Base-by-base conservation (phyloP, 2,888 invertebrate genomes). In the Metacarcinus magister region DNA sequence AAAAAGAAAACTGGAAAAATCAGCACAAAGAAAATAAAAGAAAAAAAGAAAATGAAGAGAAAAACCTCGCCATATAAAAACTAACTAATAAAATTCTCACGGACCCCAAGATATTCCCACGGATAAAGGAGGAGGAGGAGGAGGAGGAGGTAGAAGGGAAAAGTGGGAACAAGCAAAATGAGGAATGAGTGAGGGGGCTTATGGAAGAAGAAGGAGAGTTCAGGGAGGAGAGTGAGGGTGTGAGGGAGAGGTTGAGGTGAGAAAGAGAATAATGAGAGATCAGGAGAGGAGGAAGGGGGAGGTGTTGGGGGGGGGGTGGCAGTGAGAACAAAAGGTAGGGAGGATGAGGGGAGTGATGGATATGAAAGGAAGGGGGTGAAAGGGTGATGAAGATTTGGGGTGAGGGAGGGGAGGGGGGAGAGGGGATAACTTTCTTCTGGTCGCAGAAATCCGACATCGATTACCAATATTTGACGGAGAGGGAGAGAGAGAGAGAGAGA, bases 401-500 rank as follows among this genome's bases (percentile, higher is more conserved):
- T 5, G 28, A 32, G 5, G 82, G 5, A n/a, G 82, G 82, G 28
- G 82, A 32, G 82, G 32, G 82, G 82, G 82, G 32, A 32, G 82
- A 82, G 32, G 82, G 82, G 32, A 82, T 82, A 82, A 82, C 82
- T 82, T 82, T 82, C 82, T 82, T 82, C 28, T 32, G 82, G 82
- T 32, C 10, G 82, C 28, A 82, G 82, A 82, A 82, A 82, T 82
- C 82, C 82, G 82, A 82, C 82, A 82, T 82, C 82, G 82, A 82
- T 82, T 82, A 82, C 82, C 82, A 82, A 82, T 82, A 82, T 82
- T 82, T 82, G 82, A 82, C 32, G 82, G 28, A 28, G 75, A 75
- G 75, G 28, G 75, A 75, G 75, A 75, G 75, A 75, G 75, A 75
- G 75, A 75, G 75, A 75, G 75, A 75, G 75, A 75, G 75, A 75